Conservation (phyloP, 1,140 invertebrate genomes). For the Lepidurus arcticus region DNA sequence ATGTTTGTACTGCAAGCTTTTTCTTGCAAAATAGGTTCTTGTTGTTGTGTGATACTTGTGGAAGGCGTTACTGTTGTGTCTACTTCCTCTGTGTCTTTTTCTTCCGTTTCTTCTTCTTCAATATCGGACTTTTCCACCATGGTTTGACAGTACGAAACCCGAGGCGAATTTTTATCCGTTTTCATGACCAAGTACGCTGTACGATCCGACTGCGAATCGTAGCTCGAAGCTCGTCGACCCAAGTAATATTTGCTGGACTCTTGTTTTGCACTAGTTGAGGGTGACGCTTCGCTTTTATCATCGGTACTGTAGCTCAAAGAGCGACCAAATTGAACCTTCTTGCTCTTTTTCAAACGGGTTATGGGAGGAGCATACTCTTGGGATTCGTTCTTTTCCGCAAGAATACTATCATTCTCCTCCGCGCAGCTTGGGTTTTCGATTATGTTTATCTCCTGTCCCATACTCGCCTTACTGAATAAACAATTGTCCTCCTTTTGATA, state of each 20-base stretch:
- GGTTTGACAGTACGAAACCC: neutral
- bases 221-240: neutral
- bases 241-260: neutral
- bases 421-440: slow-evolving; percentile 15
- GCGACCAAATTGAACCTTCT: slow-evolving; percentile 4
- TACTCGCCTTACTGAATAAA: neutral
- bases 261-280: neutral
- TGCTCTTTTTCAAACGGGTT: neutral
- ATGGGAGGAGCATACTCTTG: neutral
- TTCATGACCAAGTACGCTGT: neutral
- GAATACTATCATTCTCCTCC: neutral
- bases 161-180: neutral
- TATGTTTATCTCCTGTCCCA: neutral
- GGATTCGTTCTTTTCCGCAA: neutral
- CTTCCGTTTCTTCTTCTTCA: neutral
- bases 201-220: neutral
- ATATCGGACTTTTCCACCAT: neutral
- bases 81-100: neutral
- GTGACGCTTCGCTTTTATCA: neutral
- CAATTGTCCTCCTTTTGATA: neutral
- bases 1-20: no score
- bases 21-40: neutral
- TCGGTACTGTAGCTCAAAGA: slow-evolving; percentile 3
- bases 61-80: neutral
- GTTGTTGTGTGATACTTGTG: neutral